Conservation (phyloP, 1,140 invertebrate genomes). For the Rhopalosiphum maidis region DNA sequence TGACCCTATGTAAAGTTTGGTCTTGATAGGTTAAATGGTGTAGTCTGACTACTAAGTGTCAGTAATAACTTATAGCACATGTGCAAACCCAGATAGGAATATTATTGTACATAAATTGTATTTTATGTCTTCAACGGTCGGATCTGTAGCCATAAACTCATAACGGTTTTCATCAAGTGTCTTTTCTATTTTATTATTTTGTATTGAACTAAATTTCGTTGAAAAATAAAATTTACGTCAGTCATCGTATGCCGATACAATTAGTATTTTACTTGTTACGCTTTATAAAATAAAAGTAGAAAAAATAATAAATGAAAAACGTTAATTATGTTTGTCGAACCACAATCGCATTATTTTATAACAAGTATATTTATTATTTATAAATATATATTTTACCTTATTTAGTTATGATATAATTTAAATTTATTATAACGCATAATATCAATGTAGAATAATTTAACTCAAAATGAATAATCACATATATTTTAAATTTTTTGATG, state of each 20-base stretch:
- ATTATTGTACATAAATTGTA: conserved; percentile 12
- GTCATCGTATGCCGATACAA: not conserved
- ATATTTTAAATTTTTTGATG: not conserved
- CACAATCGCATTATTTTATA: not conserved
- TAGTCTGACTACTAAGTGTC: conserved; percentile 2
- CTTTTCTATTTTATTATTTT: not conserved
- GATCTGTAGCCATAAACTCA: not conserved
- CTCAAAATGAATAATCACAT: too few relatives aligned
- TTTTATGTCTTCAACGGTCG: not conserved
- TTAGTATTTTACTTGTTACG: not conserved
- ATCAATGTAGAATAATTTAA: not conserved
- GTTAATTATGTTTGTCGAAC: not conserved
- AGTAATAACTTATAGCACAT: not conserved
- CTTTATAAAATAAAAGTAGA: not conserved
- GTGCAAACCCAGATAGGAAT: not conserved
- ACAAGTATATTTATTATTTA: not conserved
- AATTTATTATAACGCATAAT: not conserved
- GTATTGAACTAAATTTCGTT: not conserved
- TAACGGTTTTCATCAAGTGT: not conserved
- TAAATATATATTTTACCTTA: not conserved
- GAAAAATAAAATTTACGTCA: not conserved
- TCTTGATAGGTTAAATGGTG: conserved; percentile 14
- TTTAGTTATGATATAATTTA: not conserved
- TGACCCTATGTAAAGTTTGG: conserved; percentile 8
- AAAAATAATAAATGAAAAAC: not conserved